Evolutionary conservation across 2,797 vertebrate genomes (phyloP), one percentile per base, ranked within the genome.

Genomic region (Labroides dimidiatus): DNA sequence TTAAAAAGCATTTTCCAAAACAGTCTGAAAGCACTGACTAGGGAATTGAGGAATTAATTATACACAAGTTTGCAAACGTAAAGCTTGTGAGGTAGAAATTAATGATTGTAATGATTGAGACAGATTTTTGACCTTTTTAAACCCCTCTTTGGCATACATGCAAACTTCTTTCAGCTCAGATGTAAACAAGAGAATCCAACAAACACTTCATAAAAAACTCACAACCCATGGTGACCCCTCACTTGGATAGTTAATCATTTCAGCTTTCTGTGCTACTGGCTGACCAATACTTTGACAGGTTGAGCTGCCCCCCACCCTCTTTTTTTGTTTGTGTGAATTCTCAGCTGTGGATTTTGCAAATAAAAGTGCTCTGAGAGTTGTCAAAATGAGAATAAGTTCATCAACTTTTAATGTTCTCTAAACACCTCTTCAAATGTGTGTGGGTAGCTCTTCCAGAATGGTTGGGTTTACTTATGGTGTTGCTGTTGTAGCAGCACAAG

Each of bases 21-120:
- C 83, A 82, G 67, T 80, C 61, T 84, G 77, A 69, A 87, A 80
- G 77, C 67, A 79, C 69, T 76, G 57, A 50, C 78, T 67, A 81
- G 80, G 72, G 79, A 87, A 84, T 69, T 78, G 69, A 82, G 57
- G 30, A 81, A 85, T 84, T 81, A 75, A 91, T 89, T 80, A 80
- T 66, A 76, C 64, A 79, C 56, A 72, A 36, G 43, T 84, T 70
- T 82, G 49, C 58, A 75, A 81, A 81, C 72, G 75, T 37, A 57
- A 72, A 77, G 57, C 65, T 72, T 49, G 42, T 44, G 23, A 63
- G 62, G 71, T 20, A 56, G 16, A 81, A 49, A 23, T 2, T 52
- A 42, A 37, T 78, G 43, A 82, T 68, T 55, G 61, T 78, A 67
- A 69, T 76, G 55, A 61, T 49, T 80, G 47, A 69, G 63, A 81